phyloP scores from a whole-genome alignment of 2,797 vertebrate species.

The Cossypha heuglini region DNA sequence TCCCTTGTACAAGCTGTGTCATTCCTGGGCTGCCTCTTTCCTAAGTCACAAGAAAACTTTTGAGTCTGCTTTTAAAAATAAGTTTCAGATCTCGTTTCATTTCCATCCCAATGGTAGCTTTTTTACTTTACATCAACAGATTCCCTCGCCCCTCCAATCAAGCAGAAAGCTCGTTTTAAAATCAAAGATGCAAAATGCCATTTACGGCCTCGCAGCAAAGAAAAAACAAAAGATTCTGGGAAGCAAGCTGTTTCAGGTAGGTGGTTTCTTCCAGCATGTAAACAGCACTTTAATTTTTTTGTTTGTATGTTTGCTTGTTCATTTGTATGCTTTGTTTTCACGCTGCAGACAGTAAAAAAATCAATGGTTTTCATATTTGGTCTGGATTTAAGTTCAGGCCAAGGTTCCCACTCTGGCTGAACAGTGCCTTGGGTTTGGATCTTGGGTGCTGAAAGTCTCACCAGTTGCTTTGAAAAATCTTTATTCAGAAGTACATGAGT shows the following conservation, averaged over 20 bases:
- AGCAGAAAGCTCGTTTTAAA: constrained; percentile 93
- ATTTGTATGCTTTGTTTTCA: background rate
- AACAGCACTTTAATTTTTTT: background rate
- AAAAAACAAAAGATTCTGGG: constrained; percentile 80
- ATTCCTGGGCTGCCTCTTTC: background rate
- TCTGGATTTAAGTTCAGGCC: background rate
- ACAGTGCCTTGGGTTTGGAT: background rate
- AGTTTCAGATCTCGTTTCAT: background rate
- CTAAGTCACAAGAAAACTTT: background rate
- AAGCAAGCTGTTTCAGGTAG: constrained; percentile 84
- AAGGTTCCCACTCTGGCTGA: background rate
- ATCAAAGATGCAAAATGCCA: constrained; percentile 95
- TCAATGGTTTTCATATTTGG: background rate
- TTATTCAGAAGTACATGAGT: background rate
- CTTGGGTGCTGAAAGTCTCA: background rate
- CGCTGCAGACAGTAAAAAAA: background rate
- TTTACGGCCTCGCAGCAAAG: constrained; percentile 86
- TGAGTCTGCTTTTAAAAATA: background rate
- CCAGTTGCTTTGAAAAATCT: background rate
- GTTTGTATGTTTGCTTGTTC: background rate
- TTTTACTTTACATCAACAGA: constrained; percentile 73
- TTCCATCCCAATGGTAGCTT: background rate
- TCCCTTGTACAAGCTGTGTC: background rate
- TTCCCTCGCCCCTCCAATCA: constrained; percentile 80
- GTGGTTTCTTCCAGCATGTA: background rate